A percentile compares a stretch with the other conserved stretches of the same genome.
phyloP scores from a whole-genome alignment of 2,888 invertebrate species.

The Neuroscelio doddi region DNA sequence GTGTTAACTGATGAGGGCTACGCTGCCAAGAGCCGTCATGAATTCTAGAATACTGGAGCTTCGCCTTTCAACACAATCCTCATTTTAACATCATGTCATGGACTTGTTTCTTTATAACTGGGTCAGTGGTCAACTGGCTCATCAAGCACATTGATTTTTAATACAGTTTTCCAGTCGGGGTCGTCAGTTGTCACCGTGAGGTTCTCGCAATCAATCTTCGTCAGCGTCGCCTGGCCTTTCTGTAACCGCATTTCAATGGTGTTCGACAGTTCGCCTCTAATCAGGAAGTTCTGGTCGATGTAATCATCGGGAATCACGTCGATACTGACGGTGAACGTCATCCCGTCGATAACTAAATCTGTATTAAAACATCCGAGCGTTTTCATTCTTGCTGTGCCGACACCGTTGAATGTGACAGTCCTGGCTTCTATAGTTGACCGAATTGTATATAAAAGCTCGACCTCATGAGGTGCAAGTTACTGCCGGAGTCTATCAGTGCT shows the following conservation, averaged over 20 bases:
- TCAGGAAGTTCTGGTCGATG: conserved; percentile 23
- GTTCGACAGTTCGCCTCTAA: conserved; percentile 35
- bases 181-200: too few species aligned
- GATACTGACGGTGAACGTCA: conserved; percentile 17
- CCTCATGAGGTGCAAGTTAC: conserved; percentile 28
- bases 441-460: conserved; percentile 20
- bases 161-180: neutral
- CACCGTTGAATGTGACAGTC: conserved; percentile 17
- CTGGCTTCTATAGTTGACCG: conserved; percentile 12
- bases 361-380: conserved; percentile 32
- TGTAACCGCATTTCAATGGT: conserved; percentile 21
- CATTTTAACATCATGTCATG: conserved; percentile 27
- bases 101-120: neutral
- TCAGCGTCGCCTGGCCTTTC: conserved; percentile 14
- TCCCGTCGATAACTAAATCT: conserved; percentile 15
- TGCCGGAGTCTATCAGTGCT: conserved; percentile 20
- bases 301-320: conserved; percentile 32
- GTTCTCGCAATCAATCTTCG: too few species aligned
- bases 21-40: conserved; percentile 37
- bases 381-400: neutral
- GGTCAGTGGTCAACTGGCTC: neutral
- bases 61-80: conserved; percentile 47
- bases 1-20: too few species aligned
- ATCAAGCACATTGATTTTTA: too few species aligned
- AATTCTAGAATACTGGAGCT: conserved; percentile 37